phyloP scores from a whole-genome alignment of 64 coral and sea anemone genomes.

The Pachyseris speciosa region DNA sequence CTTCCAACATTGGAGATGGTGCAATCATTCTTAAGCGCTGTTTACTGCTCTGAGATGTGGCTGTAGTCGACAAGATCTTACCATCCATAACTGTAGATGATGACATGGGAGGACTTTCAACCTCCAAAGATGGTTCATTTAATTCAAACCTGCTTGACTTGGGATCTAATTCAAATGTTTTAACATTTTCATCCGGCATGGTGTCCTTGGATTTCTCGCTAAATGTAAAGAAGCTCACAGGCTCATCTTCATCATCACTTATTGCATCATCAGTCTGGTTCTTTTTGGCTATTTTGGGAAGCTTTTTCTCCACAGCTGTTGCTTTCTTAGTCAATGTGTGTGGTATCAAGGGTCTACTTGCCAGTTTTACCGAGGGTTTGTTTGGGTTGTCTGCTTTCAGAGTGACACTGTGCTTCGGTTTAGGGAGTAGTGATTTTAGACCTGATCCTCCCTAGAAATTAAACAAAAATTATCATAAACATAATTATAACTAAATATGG shows the following conservation, averaged over 20 bases:
- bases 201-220: constrained; percentile 52
- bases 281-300: constrained; percentile 12
- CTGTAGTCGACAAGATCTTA: not conserved
- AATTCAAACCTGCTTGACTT: not conserved
- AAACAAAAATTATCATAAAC: not conserved
- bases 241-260: constrained; percentile 80
- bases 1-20: not conserved
- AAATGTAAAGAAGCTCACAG: constrained; percentile 86
- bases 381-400: constrained; percentile 82
- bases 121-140: not conserved
- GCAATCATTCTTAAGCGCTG: not conserved
- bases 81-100: not conserved
- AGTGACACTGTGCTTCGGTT: constrained; percentile 95
- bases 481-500: not conserved
- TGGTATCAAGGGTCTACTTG: constrained; percentile 92
- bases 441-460: constrained; percentile 80
- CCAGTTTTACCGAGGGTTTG: constrained; percentile 80
- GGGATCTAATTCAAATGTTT: not conserved
- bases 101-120: not conserved
- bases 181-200: not conserved
- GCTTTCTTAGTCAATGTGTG: constrained; percentile 86
- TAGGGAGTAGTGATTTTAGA: constrained; percentile 86
- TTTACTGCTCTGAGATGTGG: not conserved
- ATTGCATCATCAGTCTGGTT: constrained; percentile 40
- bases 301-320: constrained; percentile 3